These are phyloP conservation scores for Virgularia gustaviana DNA, from an alignment of 92 coral and sea anemone genomes.

Conservation along the genomic window DNA sequence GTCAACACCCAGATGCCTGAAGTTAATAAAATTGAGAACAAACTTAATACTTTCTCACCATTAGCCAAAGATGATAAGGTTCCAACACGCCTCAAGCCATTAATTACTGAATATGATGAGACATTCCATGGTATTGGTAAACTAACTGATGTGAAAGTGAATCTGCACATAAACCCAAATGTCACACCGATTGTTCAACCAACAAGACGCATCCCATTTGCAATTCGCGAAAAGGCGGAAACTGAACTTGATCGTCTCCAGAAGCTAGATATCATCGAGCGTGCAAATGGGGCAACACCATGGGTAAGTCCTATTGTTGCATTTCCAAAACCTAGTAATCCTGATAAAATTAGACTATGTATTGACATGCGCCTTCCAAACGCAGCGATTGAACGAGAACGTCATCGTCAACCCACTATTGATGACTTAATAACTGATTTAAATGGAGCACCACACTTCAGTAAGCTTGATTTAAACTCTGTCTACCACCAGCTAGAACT, in stretches of 20 bases:
- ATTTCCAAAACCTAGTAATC: slow-evolving; percentile 18
- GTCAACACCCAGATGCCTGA: no score
- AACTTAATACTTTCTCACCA: background rate
- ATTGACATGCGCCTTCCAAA: slow-evolving; percentile 19
- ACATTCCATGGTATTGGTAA: background rate
- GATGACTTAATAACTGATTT: background rate
- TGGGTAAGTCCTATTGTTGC: slow-evolving; percentile 28
- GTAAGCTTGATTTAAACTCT: slow-evolving; percentile 54
- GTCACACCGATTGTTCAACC: slow-evolving; percentile 1
- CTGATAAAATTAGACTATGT: slow-evolving; percentile 8
- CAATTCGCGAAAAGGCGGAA: slow-evolving; percentile 8
- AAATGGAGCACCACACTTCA: slow-evolving; percentile 52
- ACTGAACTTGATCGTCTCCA: slow-evolving; percentile 6
- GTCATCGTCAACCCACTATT: slow-evolving; percentile 6
- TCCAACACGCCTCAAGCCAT: no score
- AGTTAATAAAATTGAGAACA: background rate
- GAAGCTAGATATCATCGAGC: slow-evolving; percentile 7
- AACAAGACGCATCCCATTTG: slow-evolving; percentile 10
- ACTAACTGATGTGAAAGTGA: slow-evolving; percentile 18
- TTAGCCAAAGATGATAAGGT: background rate
- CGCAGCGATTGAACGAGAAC: slow-evolving; percentile 3
- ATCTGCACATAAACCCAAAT: background rate
- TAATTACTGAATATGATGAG: background rate
- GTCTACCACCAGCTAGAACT: slow-evolving; percentile 61
- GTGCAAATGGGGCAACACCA: background rate